Evolutionary conservation across 1,140 invertebrate genomes (phyloP), one percentile per base, ranked within the genome.

Genomic region (Drosophila baimaii): DNA sequence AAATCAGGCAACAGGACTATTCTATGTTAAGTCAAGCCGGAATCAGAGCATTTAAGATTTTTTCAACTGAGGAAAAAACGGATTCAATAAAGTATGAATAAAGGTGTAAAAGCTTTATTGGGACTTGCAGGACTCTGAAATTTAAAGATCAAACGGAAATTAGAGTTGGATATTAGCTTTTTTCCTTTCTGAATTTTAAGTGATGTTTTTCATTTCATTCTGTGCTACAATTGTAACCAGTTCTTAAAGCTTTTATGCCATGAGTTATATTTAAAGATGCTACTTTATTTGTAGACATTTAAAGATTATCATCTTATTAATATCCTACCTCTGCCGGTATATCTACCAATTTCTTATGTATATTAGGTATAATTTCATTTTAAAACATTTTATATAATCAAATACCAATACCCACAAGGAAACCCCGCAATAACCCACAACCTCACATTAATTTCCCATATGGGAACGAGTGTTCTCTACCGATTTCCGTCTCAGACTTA

Each of bases 1-100:
- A 41, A 73, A 66, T 74, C 46, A 23, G 59, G 46, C 29, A 15
- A 39, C 29, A 27, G 44, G 39, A 23, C 29, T 39, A 23, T 70
- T 55, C 63, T 7, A 15, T 37, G 62, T 29, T 39, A 12, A 47
- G 31, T 12, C 3, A 46, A 54, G 19, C 5, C 23, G 23, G 17
- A 43, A 44, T 21, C 17, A 15, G 5, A 52, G 21, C 3, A 43
- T 52, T 52, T 52, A 33, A 35, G 13, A 10, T 52, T 33, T 7
- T 15, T 37, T 52, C 13, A 52, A 52, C 19, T 21, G 29, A n/a
- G 21, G 4, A 52, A 17, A 31, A 51, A 29, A 13, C 9, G 29
- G 8, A 52, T 0, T 23, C 13, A 33, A 15, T 33, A 7, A 33
- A 33, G 33, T 13, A 12, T 19, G 17, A 51, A 51, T 21, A 19